Evolutionary conservation across 92 coral and sea anemone genomes (phyloP).

Genomic region (Virgularia gustaviana): DNA sequence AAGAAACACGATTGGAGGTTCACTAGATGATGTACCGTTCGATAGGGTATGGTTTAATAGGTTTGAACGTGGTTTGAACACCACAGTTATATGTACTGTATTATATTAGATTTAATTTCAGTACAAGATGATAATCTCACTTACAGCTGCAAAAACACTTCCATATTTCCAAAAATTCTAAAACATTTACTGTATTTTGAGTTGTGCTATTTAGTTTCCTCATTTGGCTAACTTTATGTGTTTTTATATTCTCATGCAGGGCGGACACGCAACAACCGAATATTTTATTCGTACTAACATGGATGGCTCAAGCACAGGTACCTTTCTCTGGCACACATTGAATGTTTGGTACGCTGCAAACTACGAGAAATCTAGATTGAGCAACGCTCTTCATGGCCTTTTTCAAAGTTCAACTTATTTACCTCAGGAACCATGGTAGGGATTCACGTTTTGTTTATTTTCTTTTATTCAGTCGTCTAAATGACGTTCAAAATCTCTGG

Average conservation of each 20-base stretch:
- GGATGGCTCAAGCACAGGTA: not conserved
- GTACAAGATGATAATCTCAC: too few species aligned
- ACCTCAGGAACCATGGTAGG: constrained; percentile 15
- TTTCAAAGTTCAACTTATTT: not conserved
- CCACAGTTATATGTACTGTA: too few species aligned
- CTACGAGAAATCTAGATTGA: not conserved
- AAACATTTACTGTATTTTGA: too few species aligned
- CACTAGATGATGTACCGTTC: too few species aligned
- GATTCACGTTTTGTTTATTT: not conserved
- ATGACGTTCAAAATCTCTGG: not conserved
- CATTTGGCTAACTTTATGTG: not conserved
- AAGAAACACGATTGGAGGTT: too few species aligned
- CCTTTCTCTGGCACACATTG: constrained; percentile 12
- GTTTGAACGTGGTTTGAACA: too few species aligned
- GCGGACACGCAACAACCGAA: not conserved
- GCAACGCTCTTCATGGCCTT: not conserved
- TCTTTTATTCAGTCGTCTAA: not conserved
- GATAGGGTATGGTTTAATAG: too few species aligned
- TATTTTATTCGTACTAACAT: not conserved
- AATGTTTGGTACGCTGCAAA: constrained; percentile 25
- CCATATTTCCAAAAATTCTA: too few species aligned
- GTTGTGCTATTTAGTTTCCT: too few species aligned
- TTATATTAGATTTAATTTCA: too few species aligned
- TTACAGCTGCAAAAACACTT: too few species aligned
- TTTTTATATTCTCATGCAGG: not conserved